These are phyloP conservation scores for Leucosticte australis DNA, from an alignment of 2,113 vertebrate genomes.

Conservation along the genomic window DNA sequence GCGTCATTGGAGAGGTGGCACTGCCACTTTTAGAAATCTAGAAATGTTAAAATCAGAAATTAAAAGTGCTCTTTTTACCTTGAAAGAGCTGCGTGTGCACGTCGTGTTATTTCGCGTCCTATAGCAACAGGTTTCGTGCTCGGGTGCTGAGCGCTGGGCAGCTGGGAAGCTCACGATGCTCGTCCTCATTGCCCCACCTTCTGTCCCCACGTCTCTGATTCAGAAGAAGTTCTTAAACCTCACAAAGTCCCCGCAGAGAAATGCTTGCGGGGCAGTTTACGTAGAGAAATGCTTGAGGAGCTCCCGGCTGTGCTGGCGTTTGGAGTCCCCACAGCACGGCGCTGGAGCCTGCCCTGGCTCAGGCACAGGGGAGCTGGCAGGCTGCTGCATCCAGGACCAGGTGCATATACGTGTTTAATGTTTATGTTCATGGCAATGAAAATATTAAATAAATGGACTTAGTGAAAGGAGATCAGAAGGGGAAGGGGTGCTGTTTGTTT, in stretches of 20 bases:
- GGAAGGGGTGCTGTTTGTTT: neutral
- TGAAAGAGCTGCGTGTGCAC: no score
- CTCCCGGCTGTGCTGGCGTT: neutral
- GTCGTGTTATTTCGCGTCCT: no score
- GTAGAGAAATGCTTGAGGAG: neutral
- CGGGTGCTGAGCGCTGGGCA: accelerated
- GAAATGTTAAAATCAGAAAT: no score
- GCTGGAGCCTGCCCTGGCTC: accelerated
- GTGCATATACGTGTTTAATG: accelerated
- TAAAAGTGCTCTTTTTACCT: no score
- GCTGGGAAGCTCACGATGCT: accelerated
- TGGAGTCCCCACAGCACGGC: accelerated
- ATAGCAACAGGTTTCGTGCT: no score
- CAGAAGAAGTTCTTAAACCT: no score
- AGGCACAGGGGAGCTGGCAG: neutral
- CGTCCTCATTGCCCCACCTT: neutral
- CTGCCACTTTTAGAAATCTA: no score
- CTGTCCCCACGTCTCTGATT: accelerated
- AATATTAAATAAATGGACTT: neutral
- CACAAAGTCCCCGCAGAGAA: accelerated
- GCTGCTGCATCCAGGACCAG: neutral
- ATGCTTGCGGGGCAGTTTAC: no score
- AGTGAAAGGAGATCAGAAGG: neutral
- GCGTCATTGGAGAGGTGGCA: no score
- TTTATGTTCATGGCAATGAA: neutral